These are phyloP conservation scores for Papilio elwesi DNA, from an alignment of 2,888 invertebrate species.

Conservation along the genomic window DNA sequence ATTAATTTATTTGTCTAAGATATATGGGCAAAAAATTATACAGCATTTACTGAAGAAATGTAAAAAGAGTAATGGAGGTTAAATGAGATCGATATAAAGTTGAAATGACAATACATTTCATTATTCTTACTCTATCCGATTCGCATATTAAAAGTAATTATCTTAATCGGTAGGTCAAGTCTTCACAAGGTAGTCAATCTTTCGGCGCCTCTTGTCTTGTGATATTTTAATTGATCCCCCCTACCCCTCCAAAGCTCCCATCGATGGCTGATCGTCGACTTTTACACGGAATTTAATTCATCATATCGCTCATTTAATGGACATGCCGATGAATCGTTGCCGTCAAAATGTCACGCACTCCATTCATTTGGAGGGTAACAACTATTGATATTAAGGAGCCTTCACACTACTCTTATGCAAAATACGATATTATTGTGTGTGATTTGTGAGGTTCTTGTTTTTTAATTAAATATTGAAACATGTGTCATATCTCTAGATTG, in stretches of 20 bases:
- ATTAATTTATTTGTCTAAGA: not conserved
- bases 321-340: conserved; percentile 61
- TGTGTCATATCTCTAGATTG: no score
- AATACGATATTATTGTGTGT: not conserved
- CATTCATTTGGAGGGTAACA: conserved; percentile 36
- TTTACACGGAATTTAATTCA: conserved; percentile 65
- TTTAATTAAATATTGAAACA: no score
- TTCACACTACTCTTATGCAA: conserved; percentile 32
- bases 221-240: conserved; percentile 63
- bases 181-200: no score
- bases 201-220: conserved; percentile 42
- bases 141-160: conserved; percentile 35
- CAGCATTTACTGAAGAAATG: not conserved
- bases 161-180: conserved; percentile 26
- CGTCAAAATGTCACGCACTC: conserved; percentile 54
- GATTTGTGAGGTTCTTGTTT: not conserved
- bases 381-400: conserved; percentile 57
- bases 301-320: conserved; percentile 60
- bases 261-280: conserved; percentile 55
- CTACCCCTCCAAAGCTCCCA: conserved; percentile 28
- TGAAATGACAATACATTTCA: conserved; percentile 18
- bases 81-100: conserved; percentile 6
- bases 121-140: conserved; percentile 21
- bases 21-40: conserved; percentile 2
- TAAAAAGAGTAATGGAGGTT: not conserved